These are phyloP conservation scores for Zelleria hepariella DNA, from an alignment of 2,888 invertebrate species.

Conservation along the genomic window DNA sequence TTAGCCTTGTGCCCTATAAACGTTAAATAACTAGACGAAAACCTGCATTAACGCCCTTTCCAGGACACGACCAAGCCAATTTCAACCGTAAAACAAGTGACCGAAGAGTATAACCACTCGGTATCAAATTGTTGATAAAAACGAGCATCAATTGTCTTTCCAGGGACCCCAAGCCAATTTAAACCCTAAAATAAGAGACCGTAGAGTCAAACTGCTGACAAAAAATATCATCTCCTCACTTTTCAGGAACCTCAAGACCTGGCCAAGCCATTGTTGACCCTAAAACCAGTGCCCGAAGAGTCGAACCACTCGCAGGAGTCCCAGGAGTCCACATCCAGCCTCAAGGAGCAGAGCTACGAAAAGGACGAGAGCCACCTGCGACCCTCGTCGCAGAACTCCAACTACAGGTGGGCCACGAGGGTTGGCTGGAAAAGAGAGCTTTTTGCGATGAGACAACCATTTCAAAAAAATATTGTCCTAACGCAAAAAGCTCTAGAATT, in stretches of 20 bases:
- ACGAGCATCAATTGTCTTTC: too few species aligned
- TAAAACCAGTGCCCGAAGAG: slow-evolving; percentile 23
- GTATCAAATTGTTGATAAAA: too few species aligned
- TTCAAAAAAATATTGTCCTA: too few species aligned
- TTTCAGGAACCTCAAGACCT: slow-evolving; percentile 17
- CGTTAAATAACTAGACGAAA: too few species aligned
- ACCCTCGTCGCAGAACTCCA: slow-evolving; percentile 53
- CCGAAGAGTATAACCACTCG: slow-evolving; percentile 34
- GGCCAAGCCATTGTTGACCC: slow-evolving; percentile 5
- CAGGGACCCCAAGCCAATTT: background rate
- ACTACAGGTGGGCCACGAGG: too few species aligned
- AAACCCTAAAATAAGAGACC: background rate
- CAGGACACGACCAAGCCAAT: slow-evolving; percentile 5
- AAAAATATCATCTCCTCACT: background rate
- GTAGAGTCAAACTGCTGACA: background rate
- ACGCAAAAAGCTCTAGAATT: too few species aligned
- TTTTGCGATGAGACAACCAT: too few species aligned
- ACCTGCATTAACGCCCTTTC: background rate
- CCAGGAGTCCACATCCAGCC: slow-evolving; percentile 39
- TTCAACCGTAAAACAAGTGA: background rate
- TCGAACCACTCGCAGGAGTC: slow-evolving; percentile 39
- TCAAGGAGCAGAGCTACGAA: slow-evolving; percentile 20
- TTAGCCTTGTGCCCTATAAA: too few species aligned
- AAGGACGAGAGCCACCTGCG: slow-evolving; percentile 49
- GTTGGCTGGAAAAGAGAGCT: too few species aligned